Percentiles rank a stretch among this genome's conserved stretches.
phyloP scores from a whole-genome alignment of 2,888 invertebrate species.

The Phalangium opilio region DNA sequence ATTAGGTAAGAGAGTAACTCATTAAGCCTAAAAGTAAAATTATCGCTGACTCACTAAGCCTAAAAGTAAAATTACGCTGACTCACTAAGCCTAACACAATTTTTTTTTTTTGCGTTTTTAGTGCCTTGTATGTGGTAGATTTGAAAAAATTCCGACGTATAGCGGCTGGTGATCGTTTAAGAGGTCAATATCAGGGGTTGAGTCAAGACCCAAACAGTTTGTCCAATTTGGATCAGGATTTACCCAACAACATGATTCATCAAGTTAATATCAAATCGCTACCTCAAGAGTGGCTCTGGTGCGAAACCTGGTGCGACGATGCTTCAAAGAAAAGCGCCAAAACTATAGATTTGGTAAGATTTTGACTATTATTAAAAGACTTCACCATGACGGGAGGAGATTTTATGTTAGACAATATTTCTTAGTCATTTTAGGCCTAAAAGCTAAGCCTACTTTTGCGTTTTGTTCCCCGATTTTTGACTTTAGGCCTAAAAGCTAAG shows the following conservation, averaged over 20 bases:
- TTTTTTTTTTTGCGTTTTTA: conserved; percentile 46
- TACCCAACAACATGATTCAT: conserved; percentile 99
- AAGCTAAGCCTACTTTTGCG: too few species aligned
- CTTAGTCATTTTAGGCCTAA: too few species aligned
- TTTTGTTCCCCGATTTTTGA: too few species aligned
- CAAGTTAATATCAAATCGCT: conserved; percentile 89
- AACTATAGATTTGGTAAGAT: conserved; percentile 82
- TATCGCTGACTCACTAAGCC: not conserved
- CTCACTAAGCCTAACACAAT: not conserved
- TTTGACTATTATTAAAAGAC: conserved; percentile 4
- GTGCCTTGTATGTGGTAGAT: conserved; percentile 95
- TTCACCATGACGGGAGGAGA: too few species aligned
- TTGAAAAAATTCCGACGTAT: conserved; percentile 87
- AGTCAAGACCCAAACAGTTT: conserved; percentile 98
- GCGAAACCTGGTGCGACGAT: conserved; percentile 98
- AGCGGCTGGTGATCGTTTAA: conserved; percentile 90
- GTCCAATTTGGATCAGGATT: conserved; percentile 82
- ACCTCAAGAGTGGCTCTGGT: conserved; percentile 99
- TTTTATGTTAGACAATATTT: too few species aligned
- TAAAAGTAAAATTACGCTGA: not conserved
- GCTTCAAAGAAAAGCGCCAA: conserved; percentile 75
- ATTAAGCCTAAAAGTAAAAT: not conserved
- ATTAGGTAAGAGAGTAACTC: conserved; percentile 31
- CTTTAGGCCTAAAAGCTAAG: too few species aligned
- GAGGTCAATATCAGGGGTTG: conserved; percentile 97